Percentiles rank a stretch among this genome's conserved stretches.
phyloP scores from a whole-genome alignment of 2,888 invertebrate genomes.

The Morpho deidamia region DNA sequence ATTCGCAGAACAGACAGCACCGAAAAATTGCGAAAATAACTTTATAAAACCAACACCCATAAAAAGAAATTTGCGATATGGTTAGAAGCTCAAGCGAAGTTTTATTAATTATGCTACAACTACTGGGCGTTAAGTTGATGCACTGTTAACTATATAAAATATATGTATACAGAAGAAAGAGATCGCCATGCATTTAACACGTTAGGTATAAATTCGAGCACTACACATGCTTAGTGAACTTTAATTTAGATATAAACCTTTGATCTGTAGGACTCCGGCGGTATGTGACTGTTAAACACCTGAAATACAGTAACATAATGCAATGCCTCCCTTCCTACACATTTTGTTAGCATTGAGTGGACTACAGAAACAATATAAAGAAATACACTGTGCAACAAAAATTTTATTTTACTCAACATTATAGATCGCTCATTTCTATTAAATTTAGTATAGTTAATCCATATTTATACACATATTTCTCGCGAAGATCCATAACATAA shows the following conservation, averaged over 20 bases:
- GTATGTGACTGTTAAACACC: constrained; percentile 97
- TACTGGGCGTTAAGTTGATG: constrained; percentile 28
- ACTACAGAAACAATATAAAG: background rate
- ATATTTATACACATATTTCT: no score
- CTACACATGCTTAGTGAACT: constrained; percentile 72
- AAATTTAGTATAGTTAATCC: no score
- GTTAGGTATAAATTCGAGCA: constrained; percentile 45
- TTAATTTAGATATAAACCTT: constrained; percentile 86
- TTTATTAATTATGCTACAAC: background rate
- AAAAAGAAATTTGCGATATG: constrained; percentile 40
- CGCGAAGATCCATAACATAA: no score
- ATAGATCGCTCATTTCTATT: no score
- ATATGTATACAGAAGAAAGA: constrained; percentile 31
- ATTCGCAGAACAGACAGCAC: no score
- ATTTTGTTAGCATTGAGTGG: constrained; percentile 14
- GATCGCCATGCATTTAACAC: constrained; percentile 55
- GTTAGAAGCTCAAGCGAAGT: constrained; percentile 24
- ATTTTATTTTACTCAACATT: no score
- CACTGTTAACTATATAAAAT: constrained; percentile 30
- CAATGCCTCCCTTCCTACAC: constrained; percentile 51
- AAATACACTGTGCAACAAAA: background rate
- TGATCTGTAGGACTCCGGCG: constrained; percentile 94
- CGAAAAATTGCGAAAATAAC: no score
- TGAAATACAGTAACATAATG: constrained; percentile 82
- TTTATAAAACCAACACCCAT: constrained; percentile 52